Conservation (phyloP, 2,113 vertebrate genomes). For the Dipodomys stephensi region DNA sequence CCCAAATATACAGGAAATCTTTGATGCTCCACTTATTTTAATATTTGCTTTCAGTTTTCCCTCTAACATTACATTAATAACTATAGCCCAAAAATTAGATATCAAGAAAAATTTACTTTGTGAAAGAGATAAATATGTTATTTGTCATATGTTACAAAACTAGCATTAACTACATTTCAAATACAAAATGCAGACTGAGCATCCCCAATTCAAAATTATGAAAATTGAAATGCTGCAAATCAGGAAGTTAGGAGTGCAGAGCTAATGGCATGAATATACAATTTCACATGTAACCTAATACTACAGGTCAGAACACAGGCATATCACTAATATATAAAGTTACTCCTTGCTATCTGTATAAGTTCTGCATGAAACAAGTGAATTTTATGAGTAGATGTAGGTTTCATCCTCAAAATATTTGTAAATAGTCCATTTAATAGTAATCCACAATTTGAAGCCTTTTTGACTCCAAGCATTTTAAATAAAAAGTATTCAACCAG, state of each 20-base stretch:
- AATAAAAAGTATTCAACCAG: background rate
- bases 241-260: background rate
- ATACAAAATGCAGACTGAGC: background rate
- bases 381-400: background rate
- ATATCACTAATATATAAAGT: background rate
- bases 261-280: background rate
- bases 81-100: background rate
- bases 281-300: background rate
- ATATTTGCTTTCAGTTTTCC: background rate
- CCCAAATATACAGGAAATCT: background rate
- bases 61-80: background rate
- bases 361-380: background rate
- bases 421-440: no score
- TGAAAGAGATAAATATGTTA: slow-evolving; percentile 8
- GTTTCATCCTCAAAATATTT: background rate
- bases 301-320: background rate
- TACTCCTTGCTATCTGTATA: background rate
- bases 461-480: background rate
- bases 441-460: background rate
- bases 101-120: background rate
- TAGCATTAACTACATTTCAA: background rate
- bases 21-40: background rate
- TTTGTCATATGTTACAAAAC: background rate
- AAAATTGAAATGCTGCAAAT: background rate
- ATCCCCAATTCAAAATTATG: background rate